Evolutionary conservation across 2,113 vertebrate species (phyloP).

Genomic region (Etheostoma cragini): DNA sequence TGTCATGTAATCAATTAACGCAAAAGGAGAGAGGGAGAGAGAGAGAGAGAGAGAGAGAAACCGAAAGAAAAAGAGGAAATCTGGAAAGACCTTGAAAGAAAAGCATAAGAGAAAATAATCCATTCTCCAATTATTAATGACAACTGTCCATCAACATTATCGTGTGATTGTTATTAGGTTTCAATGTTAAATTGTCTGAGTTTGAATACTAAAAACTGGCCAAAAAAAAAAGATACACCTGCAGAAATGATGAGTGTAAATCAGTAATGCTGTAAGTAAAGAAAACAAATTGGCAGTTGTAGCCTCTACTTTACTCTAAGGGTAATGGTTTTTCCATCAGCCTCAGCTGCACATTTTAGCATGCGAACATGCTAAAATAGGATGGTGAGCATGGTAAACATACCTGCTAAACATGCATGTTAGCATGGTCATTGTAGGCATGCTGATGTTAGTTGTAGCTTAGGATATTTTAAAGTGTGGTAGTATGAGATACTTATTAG

Average conservation of each 20-base stretch:
- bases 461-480: no score
- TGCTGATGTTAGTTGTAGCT: no score
- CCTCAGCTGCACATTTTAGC: neutral
- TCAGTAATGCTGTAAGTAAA: neutral
- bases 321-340: neutral
- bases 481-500: no score
- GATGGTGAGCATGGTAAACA: no score
- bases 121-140: neutral
- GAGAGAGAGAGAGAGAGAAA: neutral
- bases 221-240: neutral
- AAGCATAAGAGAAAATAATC: neutral
- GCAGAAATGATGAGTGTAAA: neutral
- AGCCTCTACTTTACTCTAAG: neutral
- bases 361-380: neutral
- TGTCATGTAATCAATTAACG: slow-evolving; percentile 45
- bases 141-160: neutral
- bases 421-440: no score
- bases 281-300: neutral
- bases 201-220: neutral
- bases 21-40: neutral
- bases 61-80: neutral
- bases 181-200: neutral
- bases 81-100: neutral
- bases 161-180: neutral
- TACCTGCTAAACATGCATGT: no score